Percentiles rank a stretch among this genome's conserved stretches.
These are phyloP conservation scores for Megalonaias nervosa DNA, from an alignment of 1,140 invertebrate species.

Conservation along the genomic window DNA sequence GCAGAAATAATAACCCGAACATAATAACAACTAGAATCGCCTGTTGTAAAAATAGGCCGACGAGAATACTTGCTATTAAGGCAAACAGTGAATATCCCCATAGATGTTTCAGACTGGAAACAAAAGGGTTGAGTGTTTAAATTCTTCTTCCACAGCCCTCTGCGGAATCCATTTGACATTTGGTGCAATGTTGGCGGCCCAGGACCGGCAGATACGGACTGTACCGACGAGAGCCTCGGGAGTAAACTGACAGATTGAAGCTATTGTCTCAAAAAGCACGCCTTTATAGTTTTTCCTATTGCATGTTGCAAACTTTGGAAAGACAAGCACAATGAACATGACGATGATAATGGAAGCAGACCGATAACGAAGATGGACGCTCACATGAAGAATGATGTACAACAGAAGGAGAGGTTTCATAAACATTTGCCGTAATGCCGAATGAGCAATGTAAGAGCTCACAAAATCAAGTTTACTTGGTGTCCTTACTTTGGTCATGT, in stretches of 20 bases:
- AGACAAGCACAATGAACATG: constrained; percentile 60
- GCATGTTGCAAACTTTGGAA: constrained; percentile 61
- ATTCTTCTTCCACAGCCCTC: constrained; percentile 61
- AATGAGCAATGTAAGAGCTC: constrained; percentile 60
- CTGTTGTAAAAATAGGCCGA: constrained; percentile 35
- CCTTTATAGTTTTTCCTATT: constrained; percentile 56
- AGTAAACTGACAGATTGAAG: constrained; percentile 64
- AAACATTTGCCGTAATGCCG: constrained; percentile 62
- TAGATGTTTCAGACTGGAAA: constrained; percentile 59
- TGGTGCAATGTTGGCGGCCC: constrained; percentile 53
- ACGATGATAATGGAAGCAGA: constrained; percentile 55
- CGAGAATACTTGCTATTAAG: constrained; percentile 33
- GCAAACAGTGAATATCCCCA: constrained; percentile 58
- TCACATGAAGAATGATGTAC: constrained; percentile 54
- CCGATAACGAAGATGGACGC: constrained; percentile 46
- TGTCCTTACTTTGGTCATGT: constrained; percentile 52
- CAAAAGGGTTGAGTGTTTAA: constrained; percentile 55
- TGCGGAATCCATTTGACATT: constrained; percentile 61
- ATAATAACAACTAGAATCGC: constrained; percentile 47
- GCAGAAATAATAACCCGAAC: constrained; percentile 44
- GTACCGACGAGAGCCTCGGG: constrained; percentile 62
- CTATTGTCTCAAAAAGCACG: constrained; percentile 56
- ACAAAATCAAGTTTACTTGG: constrained; percentile 60
- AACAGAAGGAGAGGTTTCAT: constrained; percentile 63
- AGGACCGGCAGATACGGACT: constrained; percentile 53